Evolutionary conservation across 2,888 invertebrate genomes (phyloP).

Genomic region (Melinaea menophilus): DNA sequence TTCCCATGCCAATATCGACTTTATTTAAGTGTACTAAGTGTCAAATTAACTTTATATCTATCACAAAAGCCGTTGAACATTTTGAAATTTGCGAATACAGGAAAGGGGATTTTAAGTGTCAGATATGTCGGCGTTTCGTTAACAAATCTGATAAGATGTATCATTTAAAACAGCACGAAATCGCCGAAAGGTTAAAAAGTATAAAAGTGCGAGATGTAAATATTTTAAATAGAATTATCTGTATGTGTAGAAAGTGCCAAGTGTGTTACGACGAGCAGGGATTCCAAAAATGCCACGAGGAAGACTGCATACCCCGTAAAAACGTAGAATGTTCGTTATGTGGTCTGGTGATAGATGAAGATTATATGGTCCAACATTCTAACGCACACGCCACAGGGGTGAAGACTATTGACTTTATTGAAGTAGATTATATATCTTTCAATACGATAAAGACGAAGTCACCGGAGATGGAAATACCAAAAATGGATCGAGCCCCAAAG

Average conservation of each 20-base stretch:
- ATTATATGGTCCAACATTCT: slow-evolving; percentile 28
- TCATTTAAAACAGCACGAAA: slow-evolving; percentile 45
- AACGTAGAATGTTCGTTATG: slow-evolving; percentile 37
- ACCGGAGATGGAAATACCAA: background rate
- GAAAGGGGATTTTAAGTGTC: slow-evolving; percentile 28
- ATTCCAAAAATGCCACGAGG: slow-evolving; percentile 37
- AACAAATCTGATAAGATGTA: slow-evolving; percentile 30
- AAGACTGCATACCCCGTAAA: slow-evolving; percentile 26
- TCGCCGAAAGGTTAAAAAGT: slow-evolving; percentile 39
- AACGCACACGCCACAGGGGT: slow-evolving; percentile 28
- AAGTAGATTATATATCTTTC: slow-evolving; percentile 15
- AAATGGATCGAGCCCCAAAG: background rate
- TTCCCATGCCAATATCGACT: slow-evolving; percentile 25
- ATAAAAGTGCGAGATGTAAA: slow-evolving; percentile 31
- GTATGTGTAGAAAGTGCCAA: slow-evolving; percentile 43
- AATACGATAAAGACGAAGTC: background rate
- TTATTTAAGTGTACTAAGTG: slow-evolving; percentile 35
- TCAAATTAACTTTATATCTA: slow-evolving; percentile 29
- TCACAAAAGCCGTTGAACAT: slow-evolving; percentile 22
- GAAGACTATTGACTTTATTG: slow-evolving; percentile 16
- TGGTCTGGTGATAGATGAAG: slow-evolving; percentile 29
- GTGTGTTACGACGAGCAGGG: slow-evolving; percentile 41
- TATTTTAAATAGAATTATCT: slow-evolving; percentile 37
- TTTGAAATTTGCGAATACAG: slow-evolving; percentile 19
- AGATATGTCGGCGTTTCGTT: slow-evolving; percentile 41